Base-by-base conservation (phyloP, 1,140 invertebrate genomes). In the Drosophila persimilis region DNA sequence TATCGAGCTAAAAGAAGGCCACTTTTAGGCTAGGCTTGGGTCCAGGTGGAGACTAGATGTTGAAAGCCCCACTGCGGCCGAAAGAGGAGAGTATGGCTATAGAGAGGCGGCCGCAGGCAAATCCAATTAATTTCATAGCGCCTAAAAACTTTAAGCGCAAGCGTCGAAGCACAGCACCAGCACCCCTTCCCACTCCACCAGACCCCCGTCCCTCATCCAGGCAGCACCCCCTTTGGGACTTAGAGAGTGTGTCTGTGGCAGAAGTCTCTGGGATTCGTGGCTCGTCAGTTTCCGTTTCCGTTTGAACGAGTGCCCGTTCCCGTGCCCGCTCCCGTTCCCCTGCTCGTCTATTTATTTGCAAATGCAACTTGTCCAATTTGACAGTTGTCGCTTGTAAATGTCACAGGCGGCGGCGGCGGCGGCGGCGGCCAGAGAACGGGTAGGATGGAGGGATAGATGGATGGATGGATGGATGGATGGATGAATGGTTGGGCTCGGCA, bases 301-400 rank as follows among this genome's bases (percentile, higher is more conserved):
- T 88, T 78, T 71, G 78, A 78, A 50, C 83, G 78, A 76, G 59
- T 66, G 73, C 31, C 31, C 9, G 9, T 56, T 20, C 39, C 41
- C 50, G 6, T 9, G 9, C 35, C 35, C 9, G 2, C 1, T 11
- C 9, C 41, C 70, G 39, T 76, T 0, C 8, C 29, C 7, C 1
- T 8, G 31, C 8, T 26, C 70, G 51, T 78, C 83, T 81, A 88
- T 86, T 88, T 88, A 88, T 88, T 86, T 86, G 83, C 83, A 86
- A 86, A 86, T 86, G 78, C 83, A 86, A 86, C 83, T 88, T 83
- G 83, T 86, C 83, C 71, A 86, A 69, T 86, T 79, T 86, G 83
- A 88, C 83, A 86, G 83, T 88, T 86, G 79, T 86, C 83, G 78
- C 83, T 81, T 85, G 77, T 81, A 71, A 78, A 78, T 88, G 77